Evolutionary conservation across 2,113 vertebrate genomes (phyloP).

Genomic region (Hemicordylus capensis): DNA sequence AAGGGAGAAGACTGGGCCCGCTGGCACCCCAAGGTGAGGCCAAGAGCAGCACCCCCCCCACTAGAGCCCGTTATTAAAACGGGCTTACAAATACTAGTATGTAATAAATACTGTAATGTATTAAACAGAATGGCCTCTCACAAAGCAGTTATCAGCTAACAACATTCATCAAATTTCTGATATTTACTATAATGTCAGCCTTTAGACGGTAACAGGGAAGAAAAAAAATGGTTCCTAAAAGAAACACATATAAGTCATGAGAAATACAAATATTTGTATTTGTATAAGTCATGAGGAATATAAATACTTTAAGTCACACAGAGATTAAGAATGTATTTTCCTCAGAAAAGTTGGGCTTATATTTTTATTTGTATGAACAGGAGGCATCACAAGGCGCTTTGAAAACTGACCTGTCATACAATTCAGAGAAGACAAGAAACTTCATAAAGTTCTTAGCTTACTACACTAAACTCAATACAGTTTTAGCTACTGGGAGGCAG

Average conservation of each 20-base stretch:
- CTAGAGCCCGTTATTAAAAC: too few species aligned
- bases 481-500: not conserved
- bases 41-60: too few species aligned
- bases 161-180: not conserved
- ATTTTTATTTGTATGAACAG: not conserved
- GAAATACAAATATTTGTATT: not conserved
- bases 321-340: not conserved
- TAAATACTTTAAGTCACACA: not conserved
- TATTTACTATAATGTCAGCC: not conserved
- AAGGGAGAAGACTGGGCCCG: too few species aligned
- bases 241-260: not conserved
- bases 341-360: not conserved
- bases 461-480: not conserved
- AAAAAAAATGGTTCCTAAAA: not conserved
- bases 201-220: not conserved
- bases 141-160: not conserved
- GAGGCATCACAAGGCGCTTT: not conserved
- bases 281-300: not conserved
- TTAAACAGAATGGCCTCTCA: not conserved
- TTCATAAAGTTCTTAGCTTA: not conserved
- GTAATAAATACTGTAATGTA: not conserved
- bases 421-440: not conserved
- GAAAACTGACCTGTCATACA: not conserved
- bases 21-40: too few species aligned
- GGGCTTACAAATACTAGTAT: not conserved